Conservation (phyloP, 2,797 vertebrate species). For the Melanotaenia maccullochi region DNA sequence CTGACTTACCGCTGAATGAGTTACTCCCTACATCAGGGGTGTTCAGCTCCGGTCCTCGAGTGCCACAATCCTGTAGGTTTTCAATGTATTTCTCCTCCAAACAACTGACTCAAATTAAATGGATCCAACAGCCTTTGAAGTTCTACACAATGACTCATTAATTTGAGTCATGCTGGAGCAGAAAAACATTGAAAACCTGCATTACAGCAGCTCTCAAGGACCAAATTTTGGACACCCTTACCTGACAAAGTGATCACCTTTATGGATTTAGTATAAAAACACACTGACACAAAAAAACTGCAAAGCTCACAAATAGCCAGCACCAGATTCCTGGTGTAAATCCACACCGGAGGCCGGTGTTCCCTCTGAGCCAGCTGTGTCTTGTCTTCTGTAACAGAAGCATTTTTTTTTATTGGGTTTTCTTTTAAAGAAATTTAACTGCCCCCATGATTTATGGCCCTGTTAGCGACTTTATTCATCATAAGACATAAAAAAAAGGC, state of each 20-base stretch:
- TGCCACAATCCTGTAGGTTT: no score
- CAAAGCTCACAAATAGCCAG: constrained; percentile 71
- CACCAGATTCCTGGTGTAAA: constrained; percentile 39
- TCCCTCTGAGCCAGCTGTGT: constrained; percentile 32
- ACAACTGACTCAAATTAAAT: no score
- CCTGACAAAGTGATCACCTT: constrained; percentile 5
- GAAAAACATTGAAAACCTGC: no score
- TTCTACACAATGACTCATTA: no score
- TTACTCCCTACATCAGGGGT: not conserved
- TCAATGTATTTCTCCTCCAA: not conserved
- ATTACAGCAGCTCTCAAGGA: no score
- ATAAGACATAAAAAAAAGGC: no score
- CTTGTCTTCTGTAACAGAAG: constrained; percentile 18
- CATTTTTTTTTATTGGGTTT: not conserved
- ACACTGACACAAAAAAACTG: constrained; percentile 39
- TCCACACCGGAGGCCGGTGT: constrained; percentile 38
- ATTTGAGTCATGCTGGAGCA: no score
- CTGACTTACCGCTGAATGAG: constrained; percentile 5
- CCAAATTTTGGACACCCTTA: no score
- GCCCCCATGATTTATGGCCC: no score
- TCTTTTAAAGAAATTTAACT: not conserved
- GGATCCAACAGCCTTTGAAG: no score
- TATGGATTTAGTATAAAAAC: not conserved
- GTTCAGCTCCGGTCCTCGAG: no score
- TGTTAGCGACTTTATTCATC: no score